Base-by-base conservation (phyloP, 2,113 vertebrate species). In the Chloroceryle aenea region DNA sequence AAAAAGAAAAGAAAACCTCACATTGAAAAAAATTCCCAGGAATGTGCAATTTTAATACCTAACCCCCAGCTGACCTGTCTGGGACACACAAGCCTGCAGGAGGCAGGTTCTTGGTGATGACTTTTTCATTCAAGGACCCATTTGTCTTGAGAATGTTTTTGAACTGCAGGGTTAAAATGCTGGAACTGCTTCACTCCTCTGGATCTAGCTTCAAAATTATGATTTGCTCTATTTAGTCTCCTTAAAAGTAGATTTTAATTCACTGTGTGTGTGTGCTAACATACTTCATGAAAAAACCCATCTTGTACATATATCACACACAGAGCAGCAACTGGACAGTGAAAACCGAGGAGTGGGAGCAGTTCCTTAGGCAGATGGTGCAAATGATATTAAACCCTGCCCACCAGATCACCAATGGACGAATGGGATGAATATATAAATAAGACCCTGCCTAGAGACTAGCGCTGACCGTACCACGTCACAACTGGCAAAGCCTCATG, bases 401-500 rank as follows among this genome's bases (percentile, higher is more conserved):
- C 75, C 62, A 30, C 3, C 12, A 18, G 29, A 25, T 16, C 4
- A 34, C 18, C 69, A 38, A n/a, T n/a, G n/a, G n/a, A n/a, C n/a
- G n/a, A n/a, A n/a, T n/a, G n/a, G n/a, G n/a, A n/a, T 8, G 9
- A 47, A 10, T 10, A 20, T 14, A 12, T 3, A 13, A 48, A 1
- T 9, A 11, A 40, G 27, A 26, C n/a, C 25, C 77, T 23, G 21
- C 36, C 71, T 2, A 11, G 11, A 19, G 55, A 6, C 58, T 43
- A 38, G 6, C 0, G 30, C 73, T 36, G 30, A 12, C 45, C 15
- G 0, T 12, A 6, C 29, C 19, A 3, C 21, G 5, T 7, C 6
- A 17, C 71, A 17, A 11, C 6, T 1, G 0, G 9, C 18, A 14
- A 19, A 17, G 47, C 12, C 48, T 42, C 8, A 0, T 0, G 0